Evolutionary conservation across 2,888 invertebrate genomes (phyloP), one percentile per base, ranked within the genome.

Genomic region (Copidosoma aretas): DNA sequence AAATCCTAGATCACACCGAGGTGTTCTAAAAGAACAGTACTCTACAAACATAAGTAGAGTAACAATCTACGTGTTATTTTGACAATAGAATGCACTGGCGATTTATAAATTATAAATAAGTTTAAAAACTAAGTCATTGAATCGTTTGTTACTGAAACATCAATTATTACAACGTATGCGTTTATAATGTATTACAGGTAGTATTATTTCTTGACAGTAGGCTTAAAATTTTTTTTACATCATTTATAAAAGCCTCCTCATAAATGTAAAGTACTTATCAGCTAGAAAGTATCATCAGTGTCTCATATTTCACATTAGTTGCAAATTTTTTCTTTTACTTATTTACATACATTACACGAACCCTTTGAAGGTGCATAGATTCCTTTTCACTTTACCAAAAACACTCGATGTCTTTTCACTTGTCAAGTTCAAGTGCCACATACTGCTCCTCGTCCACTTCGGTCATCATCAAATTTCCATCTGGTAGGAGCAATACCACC

Each of bases 401-500:
- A 60, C 62, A 74, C 67, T 70, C 70, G 66, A 52, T 70, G 32
- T 32, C 58, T 52, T 68, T 77, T 85, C 88, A 84, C 87, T 89
- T 79, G 84, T 88, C 85, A 81, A 90, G 78, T 85, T 87, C 77
- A 82, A 89, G 78, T 25, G 91, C 91, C 73, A 91, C 91, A 76
- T 91, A 94, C 80, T 94, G 94, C 78, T 94, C 93, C 77, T 92
- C 93, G 76, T 93, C 92, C 71, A 94, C 90, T 84, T 94, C 93
- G 10, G 94, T 94, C 89, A 93, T 92, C 87, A 94, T 93, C 71
- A 93, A 87, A 78, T 91, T 93, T 72, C 94, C 94, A 81, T 94
- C 93, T 12, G 93, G 93, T 75, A 94, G 85, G 78, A 93, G 86
- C n/a, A 94, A 86, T 10, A 94, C 93, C 22, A 94, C 93, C 81